Percentiles rank a stretch among this genome's conserved stretches.
phyloP scores from a whole-genome alignment of 2,113 vertebrate species.

The Podarcis raffonei region DNA sequence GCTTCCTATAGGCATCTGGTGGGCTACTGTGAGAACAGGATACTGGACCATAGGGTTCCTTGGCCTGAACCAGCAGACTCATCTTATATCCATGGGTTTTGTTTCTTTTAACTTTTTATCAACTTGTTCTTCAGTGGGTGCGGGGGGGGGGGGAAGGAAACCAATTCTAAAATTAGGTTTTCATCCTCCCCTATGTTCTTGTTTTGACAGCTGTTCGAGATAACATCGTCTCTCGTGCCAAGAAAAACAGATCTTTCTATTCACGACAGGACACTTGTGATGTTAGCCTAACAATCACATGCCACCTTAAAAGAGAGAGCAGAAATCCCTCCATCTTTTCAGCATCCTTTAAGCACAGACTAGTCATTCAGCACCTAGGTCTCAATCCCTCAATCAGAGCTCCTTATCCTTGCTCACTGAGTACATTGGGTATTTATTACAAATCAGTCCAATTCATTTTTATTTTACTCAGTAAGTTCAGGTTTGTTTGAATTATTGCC shows the following conservation, averaged over 20 bases:
- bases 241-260: not conserved
- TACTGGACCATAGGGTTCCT: no score
- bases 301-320: fast-evolving
- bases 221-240: not conserved
- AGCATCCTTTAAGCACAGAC: fast-evolving
- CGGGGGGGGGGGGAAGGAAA: not conserved
- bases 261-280: not conserved
- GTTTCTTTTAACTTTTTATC: not conserved
- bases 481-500: conserved; percentile 33
- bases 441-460: conserved; percentile 4
- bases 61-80: no score
- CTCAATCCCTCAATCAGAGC: not conserved
- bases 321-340: not conserved
- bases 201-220: not conserved
- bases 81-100: not conserved
- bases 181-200: not conserved
- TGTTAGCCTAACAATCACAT: not conserved
- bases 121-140: not conserved
- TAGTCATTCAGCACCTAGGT: not conserved
- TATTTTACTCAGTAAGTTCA: not conserved
- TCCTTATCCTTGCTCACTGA: not conserved
- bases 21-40: no score
- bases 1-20: no score
- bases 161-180: not conserved
- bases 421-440: not conserved